These are phyloP conservation scores for Invenusta paracnida DNA, from an alignment of 2,888 invertebrate genomes.

Conservation along the genomic window DNA sequence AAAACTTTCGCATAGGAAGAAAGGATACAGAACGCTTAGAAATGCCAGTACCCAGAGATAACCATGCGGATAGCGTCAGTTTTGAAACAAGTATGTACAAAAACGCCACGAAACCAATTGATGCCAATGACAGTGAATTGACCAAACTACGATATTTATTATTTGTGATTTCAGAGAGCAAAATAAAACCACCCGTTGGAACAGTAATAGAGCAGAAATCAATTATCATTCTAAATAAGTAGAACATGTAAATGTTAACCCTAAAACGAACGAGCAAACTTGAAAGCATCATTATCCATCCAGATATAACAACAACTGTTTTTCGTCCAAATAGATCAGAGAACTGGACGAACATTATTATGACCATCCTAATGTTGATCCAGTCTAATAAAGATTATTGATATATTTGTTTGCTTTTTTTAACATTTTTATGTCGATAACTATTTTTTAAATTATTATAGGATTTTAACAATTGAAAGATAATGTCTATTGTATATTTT, in stretches of 20 bases:
- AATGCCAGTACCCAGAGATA: background rate
- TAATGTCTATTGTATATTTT: too few relatives aligned
- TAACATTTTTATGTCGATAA: too few relatives aligned
- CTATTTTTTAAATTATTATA: too few relatives aligned
- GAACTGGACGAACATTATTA: too few relatives aligned
- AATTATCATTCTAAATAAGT: background rate
- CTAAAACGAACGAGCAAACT: background rate
- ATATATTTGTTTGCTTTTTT: too few relatives aligned
- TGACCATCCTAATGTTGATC: too few relatives aligned
- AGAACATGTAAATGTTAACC: background rate
- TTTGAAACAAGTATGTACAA: background rate
- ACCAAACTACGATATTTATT: background rate
- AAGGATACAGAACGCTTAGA: background rate
- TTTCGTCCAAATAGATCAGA: background rate
- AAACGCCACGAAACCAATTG: background rate
- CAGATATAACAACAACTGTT: background rate
- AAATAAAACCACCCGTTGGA: background rate
- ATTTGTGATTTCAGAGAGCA: background rate
- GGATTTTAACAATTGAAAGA: too few relatives aligned
- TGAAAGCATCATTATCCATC: background rate
- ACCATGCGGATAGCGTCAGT: background rate
- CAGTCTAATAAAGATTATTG: too few relatives aligned
- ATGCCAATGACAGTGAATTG: background rate
- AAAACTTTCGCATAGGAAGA: background rate
- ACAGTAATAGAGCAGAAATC: background rate